Percentiles rank a stretch among this genome's conserved stretches.
Conservation (phyloP, 2,888 invertebrate genomes). For the Caenorhabditis uteleia region DNA sequence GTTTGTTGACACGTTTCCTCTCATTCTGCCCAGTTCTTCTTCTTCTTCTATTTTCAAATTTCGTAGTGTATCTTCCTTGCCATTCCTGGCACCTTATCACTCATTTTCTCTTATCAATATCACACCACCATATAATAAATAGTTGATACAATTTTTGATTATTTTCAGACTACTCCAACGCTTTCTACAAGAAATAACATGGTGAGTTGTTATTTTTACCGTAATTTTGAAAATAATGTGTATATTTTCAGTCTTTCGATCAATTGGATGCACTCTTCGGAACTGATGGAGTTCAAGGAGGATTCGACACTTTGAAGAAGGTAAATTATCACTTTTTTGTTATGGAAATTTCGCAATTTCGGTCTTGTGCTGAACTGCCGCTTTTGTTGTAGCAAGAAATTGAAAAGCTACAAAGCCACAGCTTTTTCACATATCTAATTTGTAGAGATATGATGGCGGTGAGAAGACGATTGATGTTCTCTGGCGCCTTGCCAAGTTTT, state of each 20-base stretch:
- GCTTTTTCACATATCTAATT: neutral
- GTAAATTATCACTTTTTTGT: conserved; percentile 12
- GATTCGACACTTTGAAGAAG: conserved; percentile 48
- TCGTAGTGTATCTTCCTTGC: too few species aligned
- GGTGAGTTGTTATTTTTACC: conserved; percentile 2
- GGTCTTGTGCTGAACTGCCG: neutral
- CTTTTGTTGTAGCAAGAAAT: neutral
- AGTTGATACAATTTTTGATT: too few species aligned
- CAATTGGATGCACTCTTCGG: conserved; percentile 36
- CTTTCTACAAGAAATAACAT: too few species aligned
- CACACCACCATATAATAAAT: too few species aligned
- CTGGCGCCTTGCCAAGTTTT: conserved; percentile 61
- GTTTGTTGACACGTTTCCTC: too few species aligned
- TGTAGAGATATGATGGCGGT: conserved; percentile 39
- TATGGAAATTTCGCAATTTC: too few species aligned
- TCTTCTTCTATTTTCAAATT: too few species aligned
- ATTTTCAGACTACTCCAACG: too few species aligned
- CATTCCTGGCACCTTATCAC: too few species aligned
- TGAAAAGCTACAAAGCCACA: neutral
- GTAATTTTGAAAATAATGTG: neutral
- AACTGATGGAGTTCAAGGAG: conserved; percentile 39
- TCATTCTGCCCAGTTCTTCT: too few species aligned
- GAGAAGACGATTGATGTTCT: conserved; percentile 51
- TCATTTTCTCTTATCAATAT: too few species aligned
- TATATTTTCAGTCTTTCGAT: conserved; percentile 28